phyloP scores from a whole-genome alignment of 30 jellyfish, hydroid and myxozoan genomes.

The Cassiopea xamachana region DNA sequence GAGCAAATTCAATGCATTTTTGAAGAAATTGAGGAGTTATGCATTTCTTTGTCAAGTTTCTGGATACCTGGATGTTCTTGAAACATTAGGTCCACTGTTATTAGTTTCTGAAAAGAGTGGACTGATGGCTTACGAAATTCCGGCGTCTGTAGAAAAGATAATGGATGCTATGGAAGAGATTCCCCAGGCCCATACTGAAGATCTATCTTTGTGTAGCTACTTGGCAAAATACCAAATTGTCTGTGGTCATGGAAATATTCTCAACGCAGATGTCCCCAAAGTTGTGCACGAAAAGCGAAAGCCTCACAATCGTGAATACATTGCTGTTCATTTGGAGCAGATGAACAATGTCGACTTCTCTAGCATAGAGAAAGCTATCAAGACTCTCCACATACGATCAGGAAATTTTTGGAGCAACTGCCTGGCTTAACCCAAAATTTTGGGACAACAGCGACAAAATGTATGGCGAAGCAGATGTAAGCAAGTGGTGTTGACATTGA shows the following conservation, averaged over 20 bases:
- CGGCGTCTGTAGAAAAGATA: constrained; percentile 46
- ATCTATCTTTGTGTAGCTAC: constrained; percentile 25
- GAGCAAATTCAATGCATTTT: constrained; percentile 39
- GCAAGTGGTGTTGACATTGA: constrained; percentile 35
- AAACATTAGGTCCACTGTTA: constrained; percentile 15
- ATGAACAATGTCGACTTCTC: constrained; percentile 24
- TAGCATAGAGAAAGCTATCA: constrained; percentile 28
- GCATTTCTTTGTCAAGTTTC: constrained; percentile 28
- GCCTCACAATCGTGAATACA: constrained; percentile 50
- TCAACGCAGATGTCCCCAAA: constrained; percentile 43
- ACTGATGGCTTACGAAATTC: constrained; percentile 49
- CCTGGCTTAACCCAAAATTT: constrained; percentile 42
- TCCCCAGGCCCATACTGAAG: constrained; percentile 51
- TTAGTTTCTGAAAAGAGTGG: constrained; percentile 28
- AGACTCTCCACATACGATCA: constrained; percentile 28
- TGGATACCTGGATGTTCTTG: constrained; percentile 50
- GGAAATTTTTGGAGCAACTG: constrained; percentile 40
- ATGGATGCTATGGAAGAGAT: constrained; percentile 44
- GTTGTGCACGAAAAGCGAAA: constrained; percentile 38
- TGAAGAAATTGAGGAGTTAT: constrained; percentile 34
- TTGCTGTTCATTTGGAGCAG: constrained; percentile 31
- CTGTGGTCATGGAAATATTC: neutral
- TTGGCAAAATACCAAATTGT: constrained; percentile 31
- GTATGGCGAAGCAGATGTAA: constrained; percentile 35
- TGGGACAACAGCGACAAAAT: constrained; percentile 47